These are phyloP conservation scores for Hestina assimilis DNA, from an alignment of 1,140 invertebrate genomes.

Conservation along the genomic window DNA sequence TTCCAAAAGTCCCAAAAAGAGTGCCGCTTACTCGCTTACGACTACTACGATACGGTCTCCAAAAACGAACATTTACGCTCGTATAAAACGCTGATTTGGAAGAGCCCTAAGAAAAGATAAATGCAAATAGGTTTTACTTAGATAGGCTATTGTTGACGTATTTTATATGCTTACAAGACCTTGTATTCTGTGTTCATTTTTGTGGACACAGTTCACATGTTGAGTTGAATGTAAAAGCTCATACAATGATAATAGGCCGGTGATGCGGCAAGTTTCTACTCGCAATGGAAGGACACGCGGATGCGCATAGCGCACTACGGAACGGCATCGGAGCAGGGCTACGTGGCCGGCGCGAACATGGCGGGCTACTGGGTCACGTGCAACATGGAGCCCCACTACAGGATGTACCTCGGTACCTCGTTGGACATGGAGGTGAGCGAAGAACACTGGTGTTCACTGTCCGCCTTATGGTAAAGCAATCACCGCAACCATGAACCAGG, in stretches of 20 bases:
- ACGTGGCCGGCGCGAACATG: constrained; percentile 62
- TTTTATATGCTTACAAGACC: too few relatives aligned
- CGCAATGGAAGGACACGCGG: constrained; percentile 57
- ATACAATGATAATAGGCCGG: constrained; percentile 39
- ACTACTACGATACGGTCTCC: too few relatives aligned
- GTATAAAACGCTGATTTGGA: too few relatives aligned
- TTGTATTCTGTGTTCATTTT: too few relatives aligned
- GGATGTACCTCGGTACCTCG: constrained; percentile 35
- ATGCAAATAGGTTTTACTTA: too few relatives aligned
- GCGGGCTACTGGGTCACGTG: constrained; percentile 53
- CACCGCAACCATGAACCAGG: too few relatives aligned
- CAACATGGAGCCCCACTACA: constrained; percentile 59
- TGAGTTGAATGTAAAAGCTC: background rate
- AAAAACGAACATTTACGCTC: too few relatives aligned
- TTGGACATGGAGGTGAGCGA: constrained; percentile 51
- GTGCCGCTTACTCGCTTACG: too few relatives aligned
- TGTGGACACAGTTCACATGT: background rate
- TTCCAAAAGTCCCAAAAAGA: too few relatives aligned
- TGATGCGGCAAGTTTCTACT: constrained; percentile 60
- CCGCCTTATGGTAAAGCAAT: too few relatives aligned
- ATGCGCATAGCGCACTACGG: constrained; percentile 47
- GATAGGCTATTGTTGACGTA: too few relatives aligned
- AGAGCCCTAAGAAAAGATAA: too few relatives aligned
- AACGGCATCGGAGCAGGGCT: constrained; percentile 49
- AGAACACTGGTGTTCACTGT: background rate